A percentile compares a stretch with the other conserved stretches of the same genome.
Conservation (phyloP, 92 coral and sea anemone genomes). For the Zoanthus sociatus region DNA sequence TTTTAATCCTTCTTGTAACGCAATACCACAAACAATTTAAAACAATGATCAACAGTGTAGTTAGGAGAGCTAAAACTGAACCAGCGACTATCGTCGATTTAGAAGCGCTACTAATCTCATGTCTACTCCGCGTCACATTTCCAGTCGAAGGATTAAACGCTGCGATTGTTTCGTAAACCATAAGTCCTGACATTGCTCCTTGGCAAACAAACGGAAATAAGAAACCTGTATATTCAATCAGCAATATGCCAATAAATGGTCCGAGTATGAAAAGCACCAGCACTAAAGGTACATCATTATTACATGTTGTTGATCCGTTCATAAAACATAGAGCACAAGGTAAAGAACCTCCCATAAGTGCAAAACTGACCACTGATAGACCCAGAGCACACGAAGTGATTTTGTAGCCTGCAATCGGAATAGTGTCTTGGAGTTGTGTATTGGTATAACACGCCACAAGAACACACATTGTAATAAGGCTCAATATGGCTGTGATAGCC, state of each 20-base stretch:
- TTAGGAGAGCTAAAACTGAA: background rate
- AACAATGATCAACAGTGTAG: background rate
- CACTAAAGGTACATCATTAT: background rate
- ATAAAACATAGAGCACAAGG: background rate
- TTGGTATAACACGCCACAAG: background rate
- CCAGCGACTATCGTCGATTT: slow-evolving; percentile 11
- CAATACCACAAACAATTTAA: slow-evolving; percentile 20
- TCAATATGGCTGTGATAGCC: background rate
- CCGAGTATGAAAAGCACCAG: background rate
- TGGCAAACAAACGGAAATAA: slow-evolving; percentile 3
- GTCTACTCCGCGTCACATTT: background rate
- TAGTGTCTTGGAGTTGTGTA: background rate
- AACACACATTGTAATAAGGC: slow-evolving; percentile 25
- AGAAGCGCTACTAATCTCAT: background rate
- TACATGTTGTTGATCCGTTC: background rate
- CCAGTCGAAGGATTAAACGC: background rate
- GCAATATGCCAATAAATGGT: background rate
- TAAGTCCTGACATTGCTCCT: slow-evolving; percentile 1
- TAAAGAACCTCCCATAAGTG: background rate
- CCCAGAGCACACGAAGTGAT: slow-evolving; percentile 29
- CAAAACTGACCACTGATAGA: slow-evolving; percentile 20
- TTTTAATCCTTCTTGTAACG: background rate
- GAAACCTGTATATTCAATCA: slow-evolving; percentile 29
- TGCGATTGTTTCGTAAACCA: background rate
- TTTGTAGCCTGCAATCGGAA: background rate